Evolutionary conservation across 2,888 invertebrate genomes (phyloP).

Genomic region (Andrena hattorfiana): DNA sequence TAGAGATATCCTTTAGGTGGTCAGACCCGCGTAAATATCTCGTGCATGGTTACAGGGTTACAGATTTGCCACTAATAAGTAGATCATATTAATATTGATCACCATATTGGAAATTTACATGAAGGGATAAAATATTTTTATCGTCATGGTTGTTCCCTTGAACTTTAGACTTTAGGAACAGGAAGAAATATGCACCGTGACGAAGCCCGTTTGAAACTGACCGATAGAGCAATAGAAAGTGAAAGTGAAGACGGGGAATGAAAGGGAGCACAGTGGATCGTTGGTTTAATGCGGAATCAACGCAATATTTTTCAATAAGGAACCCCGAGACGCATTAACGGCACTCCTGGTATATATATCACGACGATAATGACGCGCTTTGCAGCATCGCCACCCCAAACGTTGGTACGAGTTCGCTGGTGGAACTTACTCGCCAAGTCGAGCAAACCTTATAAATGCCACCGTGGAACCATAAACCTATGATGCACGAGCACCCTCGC

Average conservation of each 20-base stretch:
- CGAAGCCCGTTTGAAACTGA: slow-evolving; percentile 32
- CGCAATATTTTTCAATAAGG: slow-evolving; percentile 79
- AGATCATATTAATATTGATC: too few species aligned
- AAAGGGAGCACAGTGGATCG: slow-evolving; percentile 6
- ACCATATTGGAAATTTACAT: too few species aligned
- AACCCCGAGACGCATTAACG: slow-evolving; percentile 77
- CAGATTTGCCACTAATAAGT: too few species aligned
- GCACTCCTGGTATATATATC: slow-evolving; percentile 77
- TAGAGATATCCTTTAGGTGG: too few species aligned
- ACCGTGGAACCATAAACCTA: slow-evolving; percentile 77
- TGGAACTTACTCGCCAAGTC: slow-evolving; percentile 72
- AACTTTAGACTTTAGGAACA: not conserved
- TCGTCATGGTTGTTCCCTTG: not conserved
- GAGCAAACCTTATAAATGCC: slow-evolving; percentile 80
- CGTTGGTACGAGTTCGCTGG: slow-evolving; percentile 53
- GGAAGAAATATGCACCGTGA: slow-evolving; percentile 32
- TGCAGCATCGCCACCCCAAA: slow-evolving; percentile 62
- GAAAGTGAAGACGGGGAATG: slow-evolving; percentile 6
- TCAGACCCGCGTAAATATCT: too few species aligned
- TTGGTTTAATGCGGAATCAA: slow-evolving; percentile 64
- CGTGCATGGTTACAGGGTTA: too few species aligned
- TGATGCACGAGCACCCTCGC: slow-evolving; percentile 74
- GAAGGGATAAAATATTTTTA: too few species aligned
- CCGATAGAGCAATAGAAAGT: slow-evolving; percentile 39
- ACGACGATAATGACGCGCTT: slow-evolving; percentile 78